Base-by-base conservation (phyloP, 2,888 invertebrate genomes). In the Drosophila picticornis region DNA sequence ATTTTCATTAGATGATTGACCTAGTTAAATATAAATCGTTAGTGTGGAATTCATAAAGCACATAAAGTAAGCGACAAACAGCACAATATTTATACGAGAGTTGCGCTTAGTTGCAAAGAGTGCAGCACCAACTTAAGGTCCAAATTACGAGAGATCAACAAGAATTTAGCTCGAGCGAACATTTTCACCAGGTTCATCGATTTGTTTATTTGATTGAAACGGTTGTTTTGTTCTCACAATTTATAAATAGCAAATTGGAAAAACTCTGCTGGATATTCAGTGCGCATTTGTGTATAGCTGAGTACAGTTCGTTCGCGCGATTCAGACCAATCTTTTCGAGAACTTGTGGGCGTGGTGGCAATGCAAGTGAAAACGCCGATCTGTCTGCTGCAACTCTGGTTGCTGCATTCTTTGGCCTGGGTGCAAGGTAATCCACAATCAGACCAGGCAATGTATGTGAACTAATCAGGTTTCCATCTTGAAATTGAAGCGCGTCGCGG, bases 161-260 rank as follows among this genome's bases (percentile, higher is more conserved):
- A 31, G 58, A 64, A 55, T 55, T 31, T 55, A 36, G n/a, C 11
- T 43, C 10, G 27, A 38, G 34, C 31, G 16, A 32, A 58, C 19
- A 36, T 25, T 72, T 75, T 68, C 52, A 53, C 38, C 58, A 68
- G 75, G 56, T 67, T 77, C 65, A 68, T 43, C 55, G 22, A 56
- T 65, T 74, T 84, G 84, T 81, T 81, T 81, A 81, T 65, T 51
- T 57, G 72, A 80, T 76, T 48, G 61, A 67, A 73, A 61, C 50
- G 48, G 66, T 73, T 55, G 40, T 61, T 40, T 16, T n/a, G 10
- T 32, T 3, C 52, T 16, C 16, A 22, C 58, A 58, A 61, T 74
- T 84, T 87, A 85, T 70, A 84, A 84, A 89, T 87, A 89, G 88
- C 80, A 56, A 84, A 80, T 50, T 56, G 51, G 53, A 64, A 75